These are phyloP conservation scores for Leucophenga montana DNA, from an alignment of 2,888 invertebrate genomes.

Conservation along the genomic window DNA sequence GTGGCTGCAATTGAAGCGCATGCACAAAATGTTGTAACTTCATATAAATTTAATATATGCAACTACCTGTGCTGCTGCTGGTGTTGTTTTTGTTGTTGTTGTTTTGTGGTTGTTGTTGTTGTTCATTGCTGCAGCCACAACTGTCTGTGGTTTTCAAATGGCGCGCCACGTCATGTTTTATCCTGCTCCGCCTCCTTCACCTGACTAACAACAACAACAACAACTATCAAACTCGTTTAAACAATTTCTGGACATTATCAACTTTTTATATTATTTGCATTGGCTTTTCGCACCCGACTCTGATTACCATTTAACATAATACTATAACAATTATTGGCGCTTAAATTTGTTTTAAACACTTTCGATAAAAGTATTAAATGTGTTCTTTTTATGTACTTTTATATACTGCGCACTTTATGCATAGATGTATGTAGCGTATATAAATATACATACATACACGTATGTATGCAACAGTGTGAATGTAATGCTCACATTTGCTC, in stretches of 20 bases:
- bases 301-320: conserved; percentile 7
- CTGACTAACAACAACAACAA: conserved; percentile 2
- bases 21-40: conserved; percentile 60
- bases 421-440: no score
- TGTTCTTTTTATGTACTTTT: no score
- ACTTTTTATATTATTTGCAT: neutral
- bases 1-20: conserved; percentile 64
- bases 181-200: no score
- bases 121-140: neutral
- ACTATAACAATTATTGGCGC: conserved; percentile 14
- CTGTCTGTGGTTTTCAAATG: conserved; percentile 16
- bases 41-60: conserved; percentile 6
- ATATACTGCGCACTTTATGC: no score
- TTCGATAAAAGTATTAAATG: no score
- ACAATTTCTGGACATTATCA: neutral
- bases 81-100: neutral
- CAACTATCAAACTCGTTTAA: conserved; percentile 8
- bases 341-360: conserved; percentile 6
- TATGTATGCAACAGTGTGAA: no score
- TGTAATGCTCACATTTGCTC: no score
- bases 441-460: no score
- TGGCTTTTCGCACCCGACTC: conserved; percentile 10
- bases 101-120: conserved; percentile 1
- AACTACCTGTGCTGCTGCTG: neutral
- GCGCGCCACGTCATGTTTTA: neutral